Percentiles rank a stretch among this genome's conserved stretches.
Conservation (phyloP, 2,113 vertebrate genomes). For the Oncorhynchus kisutch region DNA sequence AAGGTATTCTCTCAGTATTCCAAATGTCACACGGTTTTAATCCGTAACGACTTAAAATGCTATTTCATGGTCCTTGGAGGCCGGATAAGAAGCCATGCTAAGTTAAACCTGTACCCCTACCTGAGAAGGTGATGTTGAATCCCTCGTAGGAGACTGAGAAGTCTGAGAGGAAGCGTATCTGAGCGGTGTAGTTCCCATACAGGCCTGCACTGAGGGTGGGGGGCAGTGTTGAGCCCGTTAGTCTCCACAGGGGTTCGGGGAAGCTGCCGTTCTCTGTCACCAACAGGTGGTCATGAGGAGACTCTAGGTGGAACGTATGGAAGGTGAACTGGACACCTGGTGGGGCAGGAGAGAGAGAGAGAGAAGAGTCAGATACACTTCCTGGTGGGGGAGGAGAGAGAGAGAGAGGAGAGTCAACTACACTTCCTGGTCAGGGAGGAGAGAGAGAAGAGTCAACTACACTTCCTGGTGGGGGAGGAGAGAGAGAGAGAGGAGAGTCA, state of each 20-base stretch:
- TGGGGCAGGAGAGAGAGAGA: too few relatives aligned
- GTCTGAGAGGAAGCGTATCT: constrained; percentile 96
- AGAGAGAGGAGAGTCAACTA: too few relatives aligned
- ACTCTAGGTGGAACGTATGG: constrained; percentile 96
- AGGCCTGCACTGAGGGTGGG: constrained; percentile 89
- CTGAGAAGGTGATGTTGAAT: constrained; percentile 98
- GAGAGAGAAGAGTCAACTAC: not conserved
- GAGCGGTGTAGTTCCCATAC: constrained; percentile 94
- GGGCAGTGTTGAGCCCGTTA: constrained; percentile 90
- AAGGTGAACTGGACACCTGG: constrained; percentile 93
- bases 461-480: constrained; percentile 31
- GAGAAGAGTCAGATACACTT: too few relatives aligned
- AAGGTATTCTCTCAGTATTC: too few relatives aligned
- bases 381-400: not conserved
- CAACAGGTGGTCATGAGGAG: constrained; percentile 91
- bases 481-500: not conserved
- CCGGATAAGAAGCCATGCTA: too few relatives aligned
- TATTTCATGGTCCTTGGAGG: too few relatives aligned
- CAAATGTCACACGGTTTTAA: too few relatives aligned
- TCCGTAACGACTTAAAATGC: too few relatives aligned
- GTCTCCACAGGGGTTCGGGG: constrained; percentile 84
- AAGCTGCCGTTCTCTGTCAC: constrained; percentile 95
- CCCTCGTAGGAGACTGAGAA: constrained; percentile 99
- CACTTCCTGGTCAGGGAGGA: not conserved
- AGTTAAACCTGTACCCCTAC: too few relatives aligned